Conservation (phyloP, 2,888 invertebrate genomes). For the Spilosoma lubricipeda region DNA sequence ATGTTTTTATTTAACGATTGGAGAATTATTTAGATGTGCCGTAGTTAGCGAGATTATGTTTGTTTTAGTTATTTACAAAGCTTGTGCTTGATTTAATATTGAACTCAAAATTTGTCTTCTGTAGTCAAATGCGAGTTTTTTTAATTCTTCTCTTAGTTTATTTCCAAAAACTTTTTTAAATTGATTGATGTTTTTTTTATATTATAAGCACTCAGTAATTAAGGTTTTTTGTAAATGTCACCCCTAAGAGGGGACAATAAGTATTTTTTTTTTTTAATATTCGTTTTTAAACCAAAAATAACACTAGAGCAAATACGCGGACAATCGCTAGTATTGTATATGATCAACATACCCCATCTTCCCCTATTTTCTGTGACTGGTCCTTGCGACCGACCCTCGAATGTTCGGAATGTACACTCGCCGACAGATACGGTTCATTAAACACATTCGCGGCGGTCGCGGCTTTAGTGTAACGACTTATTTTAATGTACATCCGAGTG, state of each 20-base stretch:
- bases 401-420: conserved; percentile 34
- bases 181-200: no score
- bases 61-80: not conserved
- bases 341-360: not conserved
- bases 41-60: not conserved
- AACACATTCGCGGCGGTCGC: conserved; percentile 49
- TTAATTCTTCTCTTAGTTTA: not conserved
- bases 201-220: no score
- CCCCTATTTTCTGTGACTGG: conserved; percentile 1
- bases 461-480: conserved; percentile 31
- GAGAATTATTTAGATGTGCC: not conserved
- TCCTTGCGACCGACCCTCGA: conserved; percentile 37
- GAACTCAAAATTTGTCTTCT: no score
- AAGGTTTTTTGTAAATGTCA: no score
- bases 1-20: not conserved
- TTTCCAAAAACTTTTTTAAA: no score
- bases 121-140: no score
- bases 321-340: not conserved
- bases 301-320: not conserved
- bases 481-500: conserved; percentile 32
- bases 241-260: no score
- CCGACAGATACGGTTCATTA: conserved; percentile 44
- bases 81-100: no score
- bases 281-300: no score
- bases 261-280: no score